A percentile compares a stretch with the other conserved stretches of the same genome.
These are phyloP conservation scores for Erythrolamprus reginae DNA, from an alignment of 2,113 vertebrate genomes.

Conservation along the genomic window DNA sequence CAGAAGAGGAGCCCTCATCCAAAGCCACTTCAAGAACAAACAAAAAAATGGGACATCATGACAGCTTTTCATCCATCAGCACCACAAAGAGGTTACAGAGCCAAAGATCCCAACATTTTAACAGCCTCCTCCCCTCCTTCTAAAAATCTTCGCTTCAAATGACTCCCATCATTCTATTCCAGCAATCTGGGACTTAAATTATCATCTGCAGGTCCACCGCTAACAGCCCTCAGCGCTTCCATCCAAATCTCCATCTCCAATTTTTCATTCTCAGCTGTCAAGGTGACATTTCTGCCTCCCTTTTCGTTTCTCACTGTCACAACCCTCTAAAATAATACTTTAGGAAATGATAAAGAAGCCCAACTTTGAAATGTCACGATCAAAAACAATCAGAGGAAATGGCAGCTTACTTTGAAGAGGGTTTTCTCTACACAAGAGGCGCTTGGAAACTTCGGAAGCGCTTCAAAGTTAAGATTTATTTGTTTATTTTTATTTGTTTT, in stretches of 20 bases:
- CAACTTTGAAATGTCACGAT: constrained; percentile 67
- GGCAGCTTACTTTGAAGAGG: constrained; percentile 52
- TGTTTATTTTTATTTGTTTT: no score
- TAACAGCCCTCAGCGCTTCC: constrained; percentile 11
- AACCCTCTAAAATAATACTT: constrained; percentile 61
- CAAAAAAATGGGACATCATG: neutral
- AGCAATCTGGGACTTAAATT: constrained; percentile 45
- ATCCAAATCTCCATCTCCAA: constrained; percentile 46
- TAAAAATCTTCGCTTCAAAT: neutral
- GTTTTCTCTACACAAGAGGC: constrained; percentile 28
- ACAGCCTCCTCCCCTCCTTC: neutral
- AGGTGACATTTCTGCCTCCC: constrained; percentile 53
- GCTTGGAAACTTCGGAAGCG: constrained; percentile 32
- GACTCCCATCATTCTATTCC: neutral
- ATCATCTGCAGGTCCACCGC: constrained; percentile 26
- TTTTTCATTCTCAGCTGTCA: constrained; percentile 58
- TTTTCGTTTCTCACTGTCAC: constrained; percentile 58
- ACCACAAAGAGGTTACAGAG: constrained; percentile 5
- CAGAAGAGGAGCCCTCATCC: neutral
- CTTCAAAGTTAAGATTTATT: neutral
- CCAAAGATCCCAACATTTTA: constrained; percentile 30
- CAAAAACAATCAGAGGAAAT: constrained; percentile 58
- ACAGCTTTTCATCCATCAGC: neutral
- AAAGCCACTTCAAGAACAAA: neutral
- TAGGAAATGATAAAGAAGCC: constrained; percentile 68